These are phyloP conservation scores for Campopleginae sp. DNA, from an alignment of 2,888 invertebrate species.

Conservation along the genomic window DNA sequence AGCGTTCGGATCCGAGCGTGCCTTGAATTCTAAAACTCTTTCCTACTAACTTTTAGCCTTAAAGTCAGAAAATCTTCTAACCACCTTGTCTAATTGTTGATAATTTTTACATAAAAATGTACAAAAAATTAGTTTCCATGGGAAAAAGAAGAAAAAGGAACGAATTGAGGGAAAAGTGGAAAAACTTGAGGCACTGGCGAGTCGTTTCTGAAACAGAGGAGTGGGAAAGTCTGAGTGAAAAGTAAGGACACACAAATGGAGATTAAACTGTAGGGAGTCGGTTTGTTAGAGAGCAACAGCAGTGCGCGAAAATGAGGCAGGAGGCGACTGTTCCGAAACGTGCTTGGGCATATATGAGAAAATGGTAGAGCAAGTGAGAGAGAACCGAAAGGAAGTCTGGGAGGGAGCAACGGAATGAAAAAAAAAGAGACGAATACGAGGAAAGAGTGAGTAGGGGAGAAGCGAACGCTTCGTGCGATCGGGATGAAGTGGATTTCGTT, in stretches of 20 bases:
- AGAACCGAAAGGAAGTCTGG: background rate
- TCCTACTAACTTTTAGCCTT: background rate
- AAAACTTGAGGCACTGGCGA: background rate
- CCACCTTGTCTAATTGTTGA: background rate
- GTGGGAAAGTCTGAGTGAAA: background rate
- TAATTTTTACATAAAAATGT: background rate
- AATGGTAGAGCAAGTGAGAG: background rate
- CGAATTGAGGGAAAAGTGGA: background rate
- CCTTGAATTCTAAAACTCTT: background rate
- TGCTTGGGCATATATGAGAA: background rate
- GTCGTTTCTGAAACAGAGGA: background rate
- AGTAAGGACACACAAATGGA: background rate
- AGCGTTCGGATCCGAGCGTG: background rate
- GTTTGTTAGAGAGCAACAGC: background rate
- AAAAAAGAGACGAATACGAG: background rate
- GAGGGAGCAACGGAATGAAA: conserved; percentile 17
- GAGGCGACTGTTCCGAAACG: background rate
- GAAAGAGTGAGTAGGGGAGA: background rate
- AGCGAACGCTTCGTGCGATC: background rate
- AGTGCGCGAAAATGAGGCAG: background rate
- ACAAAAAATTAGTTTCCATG: background rate
- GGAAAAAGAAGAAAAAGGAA: background rate
- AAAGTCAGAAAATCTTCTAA: background rate
- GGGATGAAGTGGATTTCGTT: conserved; percentile 19
- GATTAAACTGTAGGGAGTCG: background rate